Percentiles rank a stretch among this genome's conserved stretches.
phyloP scores from a whole-genome alignment of 2,113 vertebrate species.

The Promerops cafer region DNA sequence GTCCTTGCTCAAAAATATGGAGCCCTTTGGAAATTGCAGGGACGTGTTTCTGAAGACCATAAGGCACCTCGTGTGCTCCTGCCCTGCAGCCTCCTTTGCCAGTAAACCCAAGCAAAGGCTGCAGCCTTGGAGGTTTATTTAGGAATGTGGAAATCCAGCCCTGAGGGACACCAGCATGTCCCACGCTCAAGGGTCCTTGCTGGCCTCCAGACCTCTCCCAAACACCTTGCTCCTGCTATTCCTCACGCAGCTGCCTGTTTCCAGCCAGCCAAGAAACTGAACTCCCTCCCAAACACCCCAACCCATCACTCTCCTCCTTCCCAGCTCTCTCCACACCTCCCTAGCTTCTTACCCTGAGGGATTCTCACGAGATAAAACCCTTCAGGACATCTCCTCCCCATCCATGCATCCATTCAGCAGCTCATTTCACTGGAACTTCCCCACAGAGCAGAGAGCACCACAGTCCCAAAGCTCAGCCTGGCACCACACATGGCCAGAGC shows the following conservation, averaged over 20 bases:
- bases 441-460: not conserved
- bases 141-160: not conserved
- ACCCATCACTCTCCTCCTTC: not conserved
- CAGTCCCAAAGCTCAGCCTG: not conserved
- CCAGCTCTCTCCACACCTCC: not conserved
- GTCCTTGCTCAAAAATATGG: not conserved
- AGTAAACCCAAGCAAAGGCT: not conserved
- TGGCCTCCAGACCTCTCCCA: not conserved
- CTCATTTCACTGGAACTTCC: not conserved
- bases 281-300: not conserved
- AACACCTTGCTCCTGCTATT: not conserved
- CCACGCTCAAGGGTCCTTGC: not conserved
- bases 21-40: not conserved
- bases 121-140: not conserved
- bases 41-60: not conserved
- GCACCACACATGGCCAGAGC: fast-evolving
- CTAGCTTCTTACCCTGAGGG: not conserved
- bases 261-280: not conserved
- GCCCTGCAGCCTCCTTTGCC: not conserved
- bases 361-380: not conserved
- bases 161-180: not conserved
- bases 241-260: fast-evolving
- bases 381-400: not conserved
- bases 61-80: fast-evolving
- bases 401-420: too few species aligned